A percentile compares a stretch with the other conserved stretches of the same genome.
phyloP scores from a whole-genome alignment of 2,113 vertebrate genomes.

The Stigmatopora nigra region DNA sequence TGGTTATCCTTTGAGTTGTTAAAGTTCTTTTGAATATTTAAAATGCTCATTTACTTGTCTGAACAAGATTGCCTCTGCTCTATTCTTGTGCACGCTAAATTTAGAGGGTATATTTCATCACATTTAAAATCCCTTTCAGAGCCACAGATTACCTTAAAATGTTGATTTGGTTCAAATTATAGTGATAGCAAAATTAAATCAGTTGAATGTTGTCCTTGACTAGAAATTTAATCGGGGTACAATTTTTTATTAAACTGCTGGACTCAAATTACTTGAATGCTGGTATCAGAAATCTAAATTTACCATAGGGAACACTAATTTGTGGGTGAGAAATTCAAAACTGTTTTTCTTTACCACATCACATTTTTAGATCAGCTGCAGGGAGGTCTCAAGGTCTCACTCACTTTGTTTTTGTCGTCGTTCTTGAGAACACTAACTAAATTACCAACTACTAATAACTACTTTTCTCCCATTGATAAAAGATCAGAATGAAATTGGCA shows the following conservation, averaged over 20 bases:
- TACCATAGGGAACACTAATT: no score
- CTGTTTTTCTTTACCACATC: no score
- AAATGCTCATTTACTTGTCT: constrained; percentile 16
- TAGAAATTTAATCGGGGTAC: constrained; percentile 1
- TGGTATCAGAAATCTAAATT: not conserved
- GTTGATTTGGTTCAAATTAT: constrained; percentile 20
- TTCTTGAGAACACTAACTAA: no score
- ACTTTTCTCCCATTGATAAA: no score
- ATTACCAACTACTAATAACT: no score
- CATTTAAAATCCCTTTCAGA: constrained; percentile 17
- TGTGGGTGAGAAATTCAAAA: no score
- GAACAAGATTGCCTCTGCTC: constrained; percentile 9
- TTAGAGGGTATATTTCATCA: not conserved
- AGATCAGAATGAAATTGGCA: no score
- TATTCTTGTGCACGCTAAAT: constrained; percentile 13
- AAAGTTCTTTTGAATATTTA: constrained; percentile 22
- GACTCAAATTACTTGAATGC: constrained; percentile 8
- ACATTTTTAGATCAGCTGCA: no score
- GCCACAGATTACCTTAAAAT: constrained; percentile 7
- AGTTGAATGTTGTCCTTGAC: constrained; percentile 4
- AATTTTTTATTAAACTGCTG: no score
- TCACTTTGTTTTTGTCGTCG: no score
- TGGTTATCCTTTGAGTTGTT: not conserved
- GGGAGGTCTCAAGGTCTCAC: no score
- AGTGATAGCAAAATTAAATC: constrained; percentile 11